These are phyloP conservation scores for Ectropis crepuscularia DNA, from an alignment of 2,888 invertebrate species.

Conservation along the genomic window DNA sequence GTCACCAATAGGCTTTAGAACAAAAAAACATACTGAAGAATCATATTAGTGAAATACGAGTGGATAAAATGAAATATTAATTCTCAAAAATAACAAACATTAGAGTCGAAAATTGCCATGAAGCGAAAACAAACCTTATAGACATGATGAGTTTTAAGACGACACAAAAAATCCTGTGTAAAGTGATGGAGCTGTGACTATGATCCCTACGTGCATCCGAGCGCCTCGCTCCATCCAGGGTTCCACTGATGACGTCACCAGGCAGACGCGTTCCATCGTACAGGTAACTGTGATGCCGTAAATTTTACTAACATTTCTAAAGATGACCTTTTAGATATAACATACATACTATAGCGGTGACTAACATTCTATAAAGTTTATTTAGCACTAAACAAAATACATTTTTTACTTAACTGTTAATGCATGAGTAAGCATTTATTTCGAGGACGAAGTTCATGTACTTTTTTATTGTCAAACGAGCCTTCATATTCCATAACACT, in stretches of 20 bases:
- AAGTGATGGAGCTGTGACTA: constrained; percentile 56
- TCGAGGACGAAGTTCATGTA: too few species aligned
- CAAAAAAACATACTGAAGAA: too few species aligned
- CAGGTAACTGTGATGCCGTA: constrained; percentile 80
- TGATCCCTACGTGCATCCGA: constrained; percentile 89
- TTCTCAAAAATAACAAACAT: too few species aligned
- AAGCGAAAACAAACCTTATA: too few species aligned
- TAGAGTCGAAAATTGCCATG: too few species aligned
- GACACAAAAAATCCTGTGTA: constrained; percentile 5
- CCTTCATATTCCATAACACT: too few species aligned
- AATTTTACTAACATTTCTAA: constrained; percentile 8
- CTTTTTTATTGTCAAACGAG: too few species aligned
- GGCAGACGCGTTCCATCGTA: constrained; percentile 88
- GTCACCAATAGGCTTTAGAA: too few species aligned
- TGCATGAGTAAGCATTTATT: too few species aligned
- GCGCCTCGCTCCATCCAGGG: constrained; percentile 89
- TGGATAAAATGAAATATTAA: too few species aligned
- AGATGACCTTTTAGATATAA: constrained; percentile 9
- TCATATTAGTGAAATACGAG: too few species aligned
- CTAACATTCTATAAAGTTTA: not conserved
- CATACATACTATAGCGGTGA: not conserved
- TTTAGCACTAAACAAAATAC: not conserved
- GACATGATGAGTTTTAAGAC: not conserved
- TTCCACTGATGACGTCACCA: constrained; percentile 90
- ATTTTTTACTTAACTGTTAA: not conserved